Evolutionary conservation across 2,113 vertebrate species (phyloP).

Genomic region (Onychorhynchus coronatus): DNA sequence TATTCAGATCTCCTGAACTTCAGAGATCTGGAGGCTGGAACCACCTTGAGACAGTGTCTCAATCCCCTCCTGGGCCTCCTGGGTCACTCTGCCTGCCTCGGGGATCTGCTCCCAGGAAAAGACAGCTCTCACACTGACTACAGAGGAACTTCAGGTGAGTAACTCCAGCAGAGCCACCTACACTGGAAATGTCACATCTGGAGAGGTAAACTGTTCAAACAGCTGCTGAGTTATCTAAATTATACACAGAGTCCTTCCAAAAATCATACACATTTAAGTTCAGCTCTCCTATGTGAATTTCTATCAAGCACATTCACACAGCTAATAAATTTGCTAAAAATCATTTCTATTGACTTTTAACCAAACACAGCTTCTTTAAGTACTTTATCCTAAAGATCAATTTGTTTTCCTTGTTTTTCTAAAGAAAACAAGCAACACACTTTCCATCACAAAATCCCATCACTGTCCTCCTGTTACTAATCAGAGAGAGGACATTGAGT

Average conservation of each 20-base stretch:
- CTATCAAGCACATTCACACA: background rate
- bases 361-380: background rate
- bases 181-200: background rate
- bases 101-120: background rate
- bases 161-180: background rate
- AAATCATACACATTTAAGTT: background rate
- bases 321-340: background rate
- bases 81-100: background rate
- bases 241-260: background rate
- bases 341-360: background rate
- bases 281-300: background rate
- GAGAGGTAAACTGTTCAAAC: background rate
- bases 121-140: background rate
- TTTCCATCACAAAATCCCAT: background rate
- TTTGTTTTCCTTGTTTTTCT: background rate
- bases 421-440: background rate
- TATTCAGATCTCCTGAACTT: background rate
- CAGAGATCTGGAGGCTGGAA: background rate
- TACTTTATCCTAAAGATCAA: background rate
- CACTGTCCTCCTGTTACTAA: constrained; percentile 4
- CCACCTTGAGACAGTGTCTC: background rate
- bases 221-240: background rate
- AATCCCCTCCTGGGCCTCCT: rapidly evolving
- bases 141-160: background rate
- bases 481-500: background rate